Evolutionary conservation across 1,140 invertebrate genomes (phyloP), one percentile per base, ranked within the genome.

Genomic region (Chelonus insularis): DNA sequence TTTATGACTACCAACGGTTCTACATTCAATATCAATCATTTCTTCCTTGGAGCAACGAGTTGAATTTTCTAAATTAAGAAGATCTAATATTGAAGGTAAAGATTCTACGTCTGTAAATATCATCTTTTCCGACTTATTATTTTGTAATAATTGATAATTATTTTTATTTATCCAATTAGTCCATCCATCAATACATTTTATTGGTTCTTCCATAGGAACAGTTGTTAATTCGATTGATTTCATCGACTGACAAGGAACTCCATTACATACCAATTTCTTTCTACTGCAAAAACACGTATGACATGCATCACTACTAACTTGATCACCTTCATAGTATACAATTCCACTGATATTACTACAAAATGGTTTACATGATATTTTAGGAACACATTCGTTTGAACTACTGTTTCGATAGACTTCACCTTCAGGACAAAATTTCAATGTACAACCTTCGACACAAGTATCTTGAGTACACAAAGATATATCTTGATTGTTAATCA

Each of bases 371-470:
- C 93, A 95, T 34, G 83, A 79, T 3, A 84, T 79, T 37, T 85
- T 85, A 0, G 91, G 87, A 21, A 94, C 86, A 74, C 94, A 96
- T 36, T 90, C 87, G 0, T 81, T 72, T 5, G 86, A 84, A 0
- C 84, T 86, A 12, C 83, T 79, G 74, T 92, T 92, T n/a, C 82
- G 80, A 71, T 89, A 92, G 1, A 91, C 86, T 43, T 86, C 79
- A 41, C 84, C 89, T 25, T 85, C 79, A 0, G 88, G 85, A 68
- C 94, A 96, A 0, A 87, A 79, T 65, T 91, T 89, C 1, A 85
- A 78, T 45, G 86, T 82, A 77, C 92, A 94, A 74, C 89, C 92
- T 82, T 94, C 91, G 21, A 93, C 83, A 63, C 91, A 94, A 16
- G 85, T 84, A 60, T 94, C 90, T 25, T 88, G 82, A 16, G 84